A percentile compares a stretch with the other conserved stretches of the same genome.
These are phyloP conservation scores for Gonioctena quinquepunctata DNA, from an alignment of 1,140 invertebrate genomes.

Conservation along the genomic window DNA sequence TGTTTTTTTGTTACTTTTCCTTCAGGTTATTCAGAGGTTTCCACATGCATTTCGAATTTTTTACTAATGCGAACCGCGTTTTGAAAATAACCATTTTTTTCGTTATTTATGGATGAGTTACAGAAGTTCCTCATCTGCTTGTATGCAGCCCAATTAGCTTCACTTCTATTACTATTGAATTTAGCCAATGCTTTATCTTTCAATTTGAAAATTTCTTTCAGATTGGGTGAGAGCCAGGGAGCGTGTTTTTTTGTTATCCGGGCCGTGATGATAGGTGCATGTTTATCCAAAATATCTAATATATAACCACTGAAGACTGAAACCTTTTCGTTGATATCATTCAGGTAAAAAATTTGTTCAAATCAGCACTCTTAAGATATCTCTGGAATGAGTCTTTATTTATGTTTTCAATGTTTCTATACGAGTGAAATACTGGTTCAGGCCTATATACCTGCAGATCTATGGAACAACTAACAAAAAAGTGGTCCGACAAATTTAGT, in stretches of 20 bases:
- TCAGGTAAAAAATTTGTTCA: neutral
- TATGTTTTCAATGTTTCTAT: neutral
- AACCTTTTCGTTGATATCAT: neutral
- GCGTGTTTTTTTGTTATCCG: neutral
- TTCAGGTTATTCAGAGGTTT: too few species aligned
- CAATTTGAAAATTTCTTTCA: constrained; percentile 5
- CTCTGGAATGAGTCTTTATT: neutral
- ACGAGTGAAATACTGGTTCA: neutral
- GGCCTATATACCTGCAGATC: too few species aligned
- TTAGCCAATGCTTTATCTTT: constrained; percentile 10
- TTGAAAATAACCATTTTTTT: too few species aligned
- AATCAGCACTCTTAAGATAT: neutral
- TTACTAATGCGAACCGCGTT: too few species aligned
- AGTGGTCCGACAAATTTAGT: neutral
- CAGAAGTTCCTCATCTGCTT: neutral
- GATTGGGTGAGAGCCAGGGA: constrained; percentile 16
- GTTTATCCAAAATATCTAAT: neutral
- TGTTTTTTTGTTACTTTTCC: too few species aligned
- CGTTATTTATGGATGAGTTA: neutral
- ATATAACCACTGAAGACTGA: neutral
- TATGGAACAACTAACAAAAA: neutral
- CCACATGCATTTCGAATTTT: too few species aligned
- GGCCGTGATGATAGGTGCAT: neutral
- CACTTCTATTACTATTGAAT: constrained; percentile 3
- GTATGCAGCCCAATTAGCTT: constrained; percentile 9